A percentile compares a stretch with the other conserved stretches of the same genome.
Conservation (phyloP, 2,113 vertebrate genomes). For the Hippopotamus amphibius region DNA sequence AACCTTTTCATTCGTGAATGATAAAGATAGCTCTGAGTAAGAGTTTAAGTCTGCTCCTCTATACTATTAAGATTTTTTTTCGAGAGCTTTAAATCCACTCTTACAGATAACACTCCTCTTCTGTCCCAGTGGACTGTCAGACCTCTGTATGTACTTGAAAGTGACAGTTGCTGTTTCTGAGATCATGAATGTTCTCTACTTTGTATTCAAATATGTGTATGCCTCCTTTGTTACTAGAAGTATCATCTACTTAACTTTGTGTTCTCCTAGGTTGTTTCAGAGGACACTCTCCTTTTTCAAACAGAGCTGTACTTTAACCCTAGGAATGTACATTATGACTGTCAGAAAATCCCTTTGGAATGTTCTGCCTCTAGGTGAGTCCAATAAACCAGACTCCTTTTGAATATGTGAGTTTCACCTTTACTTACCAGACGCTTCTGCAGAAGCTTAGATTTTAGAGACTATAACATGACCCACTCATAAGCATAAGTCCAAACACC, state of each 20-base stretch:
- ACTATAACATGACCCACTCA: not conserved
- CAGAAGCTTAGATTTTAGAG: not conserved
- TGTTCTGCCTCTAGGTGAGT: constrained; percentile 46
- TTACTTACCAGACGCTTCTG: not conserved
- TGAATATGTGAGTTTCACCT: not conserved
- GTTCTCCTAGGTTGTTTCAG: constrained; percentile 17
- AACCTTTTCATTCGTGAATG: not conserved
- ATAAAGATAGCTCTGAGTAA: not conserved
- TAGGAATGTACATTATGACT: not conserved
- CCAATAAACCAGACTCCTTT: not conserved
- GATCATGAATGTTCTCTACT: not conserved
- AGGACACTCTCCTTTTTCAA: not conserved
- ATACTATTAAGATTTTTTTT: not conserved
- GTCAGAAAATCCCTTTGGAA: not conserved
- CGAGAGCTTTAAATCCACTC: not conserved
- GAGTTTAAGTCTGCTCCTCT: not conserved
- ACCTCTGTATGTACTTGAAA: not conserved
- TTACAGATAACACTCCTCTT: not conserved
- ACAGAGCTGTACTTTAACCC: constrained; percentile 26
- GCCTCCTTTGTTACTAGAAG: not conserved
- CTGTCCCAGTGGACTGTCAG: not conserved
- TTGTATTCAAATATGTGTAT: not conserved
- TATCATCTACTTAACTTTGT: not conserved
- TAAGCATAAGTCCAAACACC: not conserved
- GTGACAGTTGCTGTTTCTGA: not conserved